Evolutionary conservation across 2,888 invertebrate species (phyloP).

Genomic region (Archaeoteleia sp.): DNA sequence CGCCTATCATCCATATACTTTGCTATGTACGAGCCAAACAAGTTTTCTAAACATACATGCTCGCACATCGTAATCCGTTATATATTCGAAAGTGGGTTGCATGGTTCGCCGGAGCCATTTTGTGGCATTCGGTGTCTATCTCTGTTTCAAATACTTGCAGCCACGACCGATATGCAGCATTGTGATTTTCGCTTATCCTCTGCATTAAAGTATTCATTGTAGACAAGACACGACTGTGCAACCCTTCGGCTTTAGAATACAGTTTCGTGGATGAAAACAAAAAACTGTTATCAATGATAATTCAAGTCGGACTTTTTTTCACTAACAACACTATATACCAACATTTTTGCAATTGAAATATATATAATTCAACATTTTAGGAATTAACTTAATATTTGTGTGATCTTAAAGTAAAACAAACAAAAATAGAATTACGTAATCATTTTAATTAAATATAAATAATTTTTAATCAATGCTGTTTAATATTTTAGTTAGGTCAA

Average conservation of each 20-base stretch:
- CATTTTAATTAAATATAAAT: no score
- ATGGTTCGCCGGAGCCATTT: constrained; percentile 67
- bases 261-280: constrained; percentile 23
- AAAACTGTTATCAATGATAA: constrained; percentile 20
- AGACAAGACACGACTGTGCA: constrained; percentile 29
- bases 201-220: constrained; percentile 41
- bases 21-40: constrained; percentile 20
- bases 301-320: no score
- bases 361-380: no score
- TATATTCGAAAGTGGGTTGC: constrained; percentile 66
- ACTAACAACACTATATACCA: background rate
- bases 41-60: constrained; percentile 23
- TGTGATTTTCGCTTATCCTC: constrained; percentile 41
- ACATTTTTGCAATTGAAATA: background rate
- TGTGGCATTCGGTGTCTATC: constrained; percentile 49
- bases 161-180: constrained; percentile 39
- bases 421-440: no score
- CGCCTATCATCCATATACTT: constrained; percentile 13
- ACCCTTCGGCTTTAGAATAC: constrained; percentile 25
- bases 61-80: constrained; percentile 32
- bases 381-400: no score
- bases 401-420: no score
- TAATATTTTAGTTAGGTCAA: no score
- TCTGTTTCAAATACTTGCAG: constrained; percentile 39
- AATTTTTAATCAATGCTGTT: no score